Conservation (phyloP, 2,888 invertebrate genomes). For the Hydriomena furcata region DNA sequence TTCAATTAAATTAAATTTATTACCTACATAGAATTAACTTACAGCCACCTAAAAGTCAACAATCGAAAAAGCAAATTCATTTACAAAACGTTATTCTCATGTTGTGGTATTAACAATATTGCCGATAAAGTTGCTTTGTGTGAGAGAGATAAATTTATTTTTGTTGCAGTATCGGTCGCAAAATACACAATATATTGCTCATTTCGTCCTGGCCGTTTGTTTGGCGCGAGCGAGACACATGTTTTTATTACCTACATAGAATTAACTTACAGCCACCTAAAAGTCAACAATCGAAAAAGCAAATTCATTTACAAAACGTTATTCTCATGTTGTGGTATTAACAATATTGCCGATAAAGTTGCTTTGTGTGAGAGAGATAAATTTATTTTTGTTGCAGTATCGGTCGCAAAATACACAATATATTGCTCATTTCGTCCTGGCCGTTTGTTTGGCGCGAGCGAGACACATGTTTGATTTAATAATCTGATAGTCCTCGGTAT, state of each 20-base stretch:
- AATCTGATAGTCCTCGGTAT: constrained; percentile 51
- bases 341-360: constrained; percentile 8
- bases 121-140: constrained; percentile 12
- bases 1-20: too few species aligned
- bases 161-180: constrained; percentile 16
- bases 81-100: neutral
- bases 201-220: constrained; percentile 38
- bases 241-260: constrained; percentile 29
- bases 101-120: neutral
- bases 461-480: constrained; percentile 47
- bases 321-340: neutral
- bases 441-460: constrained; percentile 42
- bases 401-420: constrained; percentile 19
- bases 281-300: constrained; percentile 8
- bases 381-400: constrained; percentile 21
- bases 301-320: neutral
- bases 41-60: constrained; percentile 9
- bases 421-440: constrained; percentile 31
- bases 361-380: constrained; percentile 6
- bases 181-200: constrained; percentile 20
- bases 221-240: constrained; percentile 41
- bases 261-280: constrained; percentile 6
- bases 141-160: constrained; percentile 15
- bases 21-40: constrained; percentile 7
- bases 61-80: constrained; percentile 5